Evolutionary conservation across 2,797 vertebrate genomes (phyloP).

Genomic region (Manis pentadactyla): DNA sequence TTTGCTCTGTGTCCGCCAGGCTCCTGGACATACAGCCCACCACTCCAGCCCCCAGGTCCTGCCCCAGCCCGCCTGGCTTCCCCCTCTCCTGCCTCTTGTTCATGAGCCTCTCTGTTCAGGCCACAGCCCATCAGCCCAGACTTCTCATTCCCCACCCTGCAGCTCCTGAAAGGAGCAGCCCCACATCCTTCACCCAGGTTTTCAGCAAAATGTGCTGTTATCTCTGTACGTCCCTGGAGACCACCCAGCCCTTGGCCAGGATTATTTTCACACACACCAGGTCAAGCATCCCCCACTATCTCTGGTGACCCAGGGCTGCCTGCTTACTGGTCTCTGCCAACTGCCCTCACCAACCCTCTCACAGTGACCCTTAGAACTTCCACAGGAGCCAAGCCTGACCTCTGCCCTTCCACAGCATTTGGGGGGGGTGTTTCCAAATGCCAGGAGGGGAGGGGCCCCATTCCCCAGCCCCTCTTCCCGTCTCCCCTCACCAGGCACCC

Average conservation of each 20-base stretch:
- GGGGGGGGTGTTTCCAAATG: too few relatives aligned
- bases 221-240: neutral
- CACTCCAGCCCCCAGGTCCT: rapidly evolving
- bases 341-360: rapidly evolving
- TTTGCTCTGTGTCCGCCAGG: neutral
- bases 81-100: neutral
- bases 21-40: neutral
- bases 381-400: neutral
- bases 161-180: neutral
- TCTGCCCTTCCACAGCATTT: rapidly evolving
- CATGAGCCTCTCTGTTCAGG: neutral
- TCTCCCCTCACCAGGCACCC: neutral
- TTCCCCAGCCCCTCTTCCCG: too few relatives aligned
- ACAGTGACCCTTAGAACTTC: too few relatives aligned
- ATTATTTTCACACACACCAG: neutral
- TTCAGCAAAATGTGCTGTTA: neutral
- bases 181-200: neutral
- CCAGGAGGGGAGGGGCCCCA: too few relatives aligned
- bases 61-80: neutral
- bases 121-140: neutral
- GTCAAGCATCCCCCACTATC: neutral
- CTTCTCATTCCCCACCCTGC: neutral
- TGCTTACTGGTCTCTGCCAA: too few relatives aligned
- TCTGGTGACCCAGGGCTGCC: too few relatives aligned
- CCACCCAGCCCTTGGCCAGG: neutral